phyloP scores from a whole-genome alignment of 2,113 vertebrate genomes.

The Mandrillus leucophaeus region DNA sequence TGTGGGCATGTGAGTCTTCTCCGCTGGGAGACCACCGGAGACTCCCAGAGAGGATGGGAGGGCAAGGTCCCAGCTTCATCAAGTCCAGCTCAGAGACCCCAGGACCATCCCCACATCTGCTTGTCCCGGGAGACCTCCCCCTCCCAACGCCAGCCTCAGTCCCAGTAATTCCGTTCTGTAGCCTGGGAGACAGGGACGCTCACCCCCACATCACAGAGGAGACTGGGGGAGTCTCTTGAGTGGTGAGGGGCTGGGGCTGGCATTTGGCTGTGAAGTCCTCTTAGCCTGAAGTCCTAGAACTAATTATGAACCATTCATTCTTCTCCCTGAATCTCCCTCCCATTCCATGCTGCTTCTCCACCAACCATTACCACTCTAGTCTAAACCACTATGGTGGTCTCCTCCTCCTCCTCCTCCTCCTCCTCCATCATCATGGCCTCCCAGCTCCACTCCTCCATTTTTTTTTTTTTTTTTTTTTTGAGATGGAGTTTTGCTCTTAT shows the following conservation, averaged over 20 bases:
- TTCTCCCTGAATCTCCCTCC: background rate
- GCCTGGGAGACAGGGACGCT: too few relatives aligned
- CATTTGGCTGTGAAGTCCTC: background rate
- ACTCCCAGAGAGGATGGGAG: background rate
- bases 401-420: rapidly evolving
- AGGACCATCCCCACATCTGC: background rate
- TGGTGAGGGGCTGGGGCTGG: background rate
- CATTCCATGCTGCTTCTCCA: rapidly evolving
- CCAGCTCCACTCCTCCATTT: background rate
- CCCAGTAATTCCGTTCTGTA: too few relatives aligned
- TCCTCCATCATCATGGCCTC: rapidly evolving
- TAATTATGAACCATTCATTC: background rate
- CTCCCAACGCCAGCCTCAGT: background rate
- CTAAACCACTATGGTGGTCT: background rate
- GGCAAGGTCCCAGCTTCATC: background rate
- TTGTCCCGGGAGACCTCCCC: background rate
- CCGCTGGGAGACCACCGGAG: background rate
- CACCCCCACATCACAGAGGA: background rate
- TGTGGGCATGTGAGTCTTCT: rapidly evolving
- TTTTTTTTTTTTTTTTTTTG: too few relatives aligned
- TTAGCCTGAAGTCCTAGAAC: background rate
- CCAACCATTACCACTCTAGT: background rate
- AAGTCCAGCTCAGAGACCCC: background rate
- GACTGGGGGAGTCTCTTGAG: background rate
- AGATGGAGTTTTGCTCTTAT: too few relatives aligned